Percentiles rank a stretch among this genome's conserved stretches.
These are phyloP conservation scores for Pseudorhiza aurosa DNA, from an alignment of 30 jellyfish, hydroid and myxozoan genomes.

Conservation along the genomic window DNA sequence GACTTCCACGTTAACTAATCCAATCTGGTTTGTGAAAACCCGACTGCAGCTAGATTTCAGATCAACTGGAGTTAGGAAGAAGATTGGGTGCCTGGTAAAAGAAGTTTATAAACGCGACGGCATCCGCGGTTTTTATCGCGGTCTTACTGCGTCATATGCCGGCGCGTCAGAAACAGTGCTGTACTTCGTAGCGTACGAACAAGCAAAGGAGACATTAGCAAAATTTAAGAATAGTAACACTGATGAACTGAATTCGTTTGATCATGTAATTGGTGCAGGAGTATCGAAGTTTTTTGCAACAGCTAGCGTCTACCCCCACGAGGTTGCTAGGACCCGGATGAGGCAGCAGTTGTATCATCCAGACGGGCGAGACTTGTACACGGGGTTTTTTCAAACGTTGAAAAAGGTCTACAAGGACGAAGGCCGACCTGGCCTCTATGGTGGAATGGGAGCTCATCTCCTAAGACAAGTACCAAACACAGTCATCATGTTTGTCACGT, in stretches of 20 bases:
- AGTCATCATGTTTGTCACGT: conserved; percentile 90
- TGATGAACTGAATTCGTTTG: conserved; percentile 66
- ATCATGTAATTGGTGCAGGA: conserved; percentile 77
- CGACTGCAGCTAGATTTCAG: conserved; percentile 90
- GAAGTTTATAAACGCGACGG: conserved; percentile 91
- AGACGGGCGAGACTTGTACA: conserved; percentile 70
- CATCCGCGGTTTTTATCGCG: conserved; percentile 93
- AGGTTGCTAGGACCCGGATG: conserved; percentile 97
- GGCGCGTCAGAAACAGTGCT: conserved; percentile 96
- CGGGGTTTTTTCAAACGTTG: conserved; percentile 91
- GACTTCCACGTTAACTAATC: conserved; percentile 92
- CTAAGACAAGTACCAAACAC: conserved; percentile 97
- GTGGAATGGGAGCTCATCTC: conserved; percentile 98
- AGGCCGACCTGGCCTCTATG: conserved; percentile 93
- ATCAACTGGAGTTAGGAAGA: conserved; percentile 63
- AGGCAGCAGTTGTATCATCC: conserved; percentile 82
- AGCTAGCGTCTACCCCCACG: conserved; percentile 95
- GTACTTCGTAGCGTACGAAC: conserved; percentile 88
- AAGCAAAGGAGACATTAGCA: conserved; percentile 64
- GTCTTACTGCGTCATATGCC: conserved; percentile 93
- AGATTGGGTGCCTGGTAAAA: conserved; percentile 43
- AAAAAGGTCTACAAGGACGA: conserved; percentile 87
- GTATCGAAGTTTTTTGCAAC: conserved; percentile 84
- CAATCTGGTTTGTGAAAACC: conserved; percentile 98
- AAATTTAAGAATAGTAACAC: conserved; percentile 9